Evolutionary conservation across 2,113 vertebrate genomes (phyloP), one percentile per base, ranked within the genome.

Genomic region (Megaceryle torquata): DNA sequence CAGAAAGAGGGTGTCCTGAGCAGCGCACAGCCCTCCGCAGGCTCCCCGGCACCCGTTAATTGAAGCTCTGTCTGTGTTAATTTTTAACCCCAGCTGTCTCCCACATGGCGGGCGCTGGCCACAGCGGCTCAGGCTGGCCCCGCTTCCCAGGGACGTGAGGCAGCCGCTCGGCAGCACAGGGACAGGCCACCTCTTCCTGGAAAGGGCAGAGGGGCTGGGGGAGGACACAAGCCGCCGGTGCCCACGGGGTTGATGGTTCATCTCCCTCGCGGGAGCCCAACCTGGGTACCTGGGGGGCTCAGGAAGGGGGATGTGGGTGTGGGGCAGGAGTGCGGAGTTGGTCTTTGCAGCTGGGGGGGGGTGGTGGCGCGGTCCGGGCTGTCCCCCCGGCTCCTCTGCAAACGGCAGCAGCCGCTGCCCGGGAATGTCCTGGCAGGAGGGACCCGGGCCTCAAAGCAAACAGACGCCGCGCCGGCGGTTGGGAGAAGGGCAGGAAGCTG

Each of bases 51-150:
- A 5, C 74, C 57, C 7, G 4, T 48, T 13, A 5, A 13, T 25
- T 9, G 70, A 60, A 88, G 9, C 67, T 77, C 9, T 0, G 72
- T 16, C 75, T 1, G 50, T 1, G 96, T 97, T 97, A 97, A 97
- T 97, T 85, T 96, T 97, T 97, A 97, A 97, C 92, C 96, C 89
- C 92, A 77, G 80, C 94, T 91, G 95, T 91, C 95, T 96, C 93
- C n/a, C 92, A 19, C 75, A 37, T 43, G 86, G 91, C 74, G 11
- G 76, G 37, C 2, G 20, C 79, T 11, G 82, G 80, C 56, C 41
- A 6, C 61, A 17, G 80, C 3, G 3, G 56, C 48, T 59, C 41
- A 3, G 14, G 19, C 82, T 29, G 82, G 85, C 86, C 92, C 39
- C 16, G 20, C 68, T 68, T 33, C 35, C 72, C 5, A 1, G 57